Evolutionary conservation across 2,113 vertebrate species (phyloP), one percentile per base, ranked within the genome.

Genomic region (Mus spicilegus): DNA sequence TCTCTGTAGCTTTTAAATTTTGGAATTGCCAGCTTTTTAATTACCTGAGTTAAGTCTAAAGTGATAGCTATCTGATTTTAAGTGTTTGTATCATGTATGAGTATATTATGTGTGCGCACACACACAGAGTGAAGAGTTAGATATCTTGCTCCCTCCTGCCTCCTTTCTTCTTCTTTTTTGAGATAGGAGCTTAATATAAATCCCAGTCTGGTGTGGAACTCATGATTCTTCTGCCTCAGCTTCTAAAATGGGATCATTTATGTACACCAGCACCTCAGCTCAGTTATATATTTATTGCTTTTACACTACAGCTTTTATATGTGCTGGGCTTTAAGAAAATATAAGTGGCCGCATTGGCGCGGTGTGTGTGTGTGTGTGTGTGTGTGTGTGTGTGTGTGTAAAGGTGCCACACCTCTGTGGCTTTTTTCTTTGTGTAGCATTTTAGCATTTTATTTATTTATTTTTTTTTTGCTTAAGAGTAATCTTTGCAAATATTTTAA

Each of bases 31-130:
- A 42, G 6, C 69, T 94, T 36, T 93, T 95, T 87, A 87, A 84
- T 13, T 92, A 30, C 0, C 11, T 87, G 20, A 93, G 28, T 91
- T 90, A 81, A 97, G 46, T 91, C 28, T 90, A 61, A 95, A 92
- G 22, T 81, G 33, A 96, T 90, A 88, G 49, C 24, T 92, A 42
- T 96, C 87, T 96, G 90, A 49, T 94, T 49, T 92, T 95, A 63
- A 24, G 61, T 63, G 61, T 63, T 20, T 61, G 5, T 61, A 61
- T 63, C 9, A 63, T 63, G 24, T 63, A 63, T 63, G 61, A 2
- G 61, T 63, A 63, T 63, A 63, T 63, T 24, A 63, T 24, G 61
- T 65, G 63, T 72, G n/a, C 39, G 19, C 36, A 72, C 36, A 39
- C 36, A 73, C 30, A 70, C 33, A n/a, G 12, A 70, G 5, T 36